phyloP scores from a whole-genome alignment of 1,140 invertebrate genomes.

The Ptiloglossa arizonensis region DNA sequence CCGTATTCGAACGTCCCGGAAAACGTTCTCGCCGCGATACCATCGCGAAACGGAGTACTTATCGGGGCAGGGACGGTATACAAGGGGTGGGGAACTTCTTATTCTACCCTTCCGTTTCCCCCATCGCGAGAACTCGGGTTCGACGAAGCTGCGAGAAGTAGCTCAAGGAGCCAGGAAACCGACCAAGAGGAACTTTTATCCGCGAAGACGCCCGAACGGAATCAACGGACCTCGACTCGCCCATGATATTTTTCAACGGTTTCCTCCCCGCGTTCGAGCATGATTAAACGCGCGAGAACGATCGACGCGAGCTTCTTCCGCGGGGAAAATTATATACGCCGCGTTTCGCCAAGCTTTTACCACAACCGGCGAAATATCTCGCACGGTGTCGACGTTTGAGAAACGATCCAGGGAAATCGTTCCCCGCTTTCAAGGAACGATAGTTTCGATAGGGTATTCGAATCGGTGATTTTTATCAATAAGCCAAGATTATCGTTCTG shows the following conservation, averaged over 20 bases:
- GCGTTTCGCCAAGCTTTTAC: too few species aligned
- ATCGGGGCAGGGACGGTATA: not conserved
- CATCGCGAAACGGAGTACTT: slow-evolving; percentile 12
- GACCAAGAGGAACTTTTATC: slow-evolving; percentile 23
- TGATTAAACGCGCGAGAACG: not conserved
- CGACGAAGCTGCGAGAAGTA: not conserved
- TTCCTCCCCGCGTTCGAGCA: not conserved
- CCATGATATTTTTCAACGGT: not conserved
- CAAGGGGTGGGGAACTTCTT: too few species aligned
- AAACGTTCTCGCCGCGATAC: slow-evolving; percentile 4
- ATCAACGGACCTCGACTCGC: not conserved
- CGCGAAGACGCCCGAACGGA: not conserved
- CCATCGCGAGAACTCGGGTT: not conserved
- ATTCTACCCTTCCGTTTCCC: slow-evolving; percentile 6
- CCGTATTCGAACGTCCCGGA: not conserved
- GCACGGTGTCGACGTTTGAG: too few species aligned
- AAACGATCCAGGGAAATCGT: too few species aligned
- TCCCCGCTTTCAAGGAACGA: too few species aligned
- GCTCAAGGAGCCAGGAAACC: not conserved
- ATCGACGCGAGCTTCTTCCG: too few species aligned
- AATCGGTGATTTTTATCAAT: too few species aligned
- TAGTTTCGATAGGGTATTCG: too few species aligned
- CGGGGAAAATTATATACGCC: too few species aligned
- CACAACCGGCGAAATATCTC: too few species aligned
- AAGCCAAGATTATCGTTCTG: too few species aligned